Evolutionary conservation across 2,797 vertebrate species (phyloP).

Genomic region (Pogonophryne albipinna): DNA sequence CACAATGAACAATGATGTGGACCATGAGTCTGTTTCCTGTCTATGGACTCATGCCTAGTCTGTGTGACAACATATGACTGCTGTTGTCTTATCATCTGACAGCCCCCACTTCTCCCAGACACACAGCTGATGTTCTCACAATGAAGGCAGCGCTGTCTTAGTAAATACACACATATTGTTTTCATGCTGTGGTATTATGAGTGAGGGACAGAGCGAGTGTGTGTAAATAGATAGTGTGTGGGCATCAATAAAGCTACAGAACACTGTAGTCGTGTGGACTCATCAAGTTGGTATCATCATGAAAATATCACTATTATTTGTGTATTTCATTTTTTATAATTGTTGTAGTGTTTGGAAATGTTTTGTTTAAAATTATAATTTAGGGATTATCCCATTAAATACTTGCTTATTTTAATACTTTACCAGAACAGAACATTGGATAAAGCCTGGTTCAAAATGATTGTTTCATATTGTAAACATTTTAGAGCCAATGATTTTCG

Average conservation of each 20-base stretch:
- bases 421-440: no score
- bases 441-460: no score
- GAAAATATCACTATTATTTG: no score
- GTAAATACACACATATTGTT: conserved; percentile 13
- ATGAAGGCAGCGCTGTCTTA: conserved; percentile 32
- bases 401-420: no score
- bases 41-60: conserved; percentile 51
- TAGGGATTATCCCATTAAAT: no score
- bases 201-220: not conserved
- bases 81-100: conserved; percentile 81
- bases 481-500: no score
- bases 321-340: no score
- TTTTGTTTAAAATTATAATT: not conserved
- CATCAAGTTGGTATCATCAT: no score
- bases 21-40: conserved; percentile 74
- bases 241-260: no score
- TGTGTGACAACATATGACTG: conserved; percentile 76
- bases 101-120: conserved; percentile 58
- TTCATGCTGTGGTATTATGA: conserved; percentile 7
- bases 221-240: not conserved
- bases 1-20: conserved; percentile 77
- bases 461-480: no score
- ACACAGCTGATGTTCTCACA: conserved; percentile 52
- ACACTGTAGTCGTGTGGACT: no score
- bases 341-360: no score